phyloP scores from a whole-genome alignment of 2,888 invertebrate genomes.

The Drosophila buzzatii region DNA sequence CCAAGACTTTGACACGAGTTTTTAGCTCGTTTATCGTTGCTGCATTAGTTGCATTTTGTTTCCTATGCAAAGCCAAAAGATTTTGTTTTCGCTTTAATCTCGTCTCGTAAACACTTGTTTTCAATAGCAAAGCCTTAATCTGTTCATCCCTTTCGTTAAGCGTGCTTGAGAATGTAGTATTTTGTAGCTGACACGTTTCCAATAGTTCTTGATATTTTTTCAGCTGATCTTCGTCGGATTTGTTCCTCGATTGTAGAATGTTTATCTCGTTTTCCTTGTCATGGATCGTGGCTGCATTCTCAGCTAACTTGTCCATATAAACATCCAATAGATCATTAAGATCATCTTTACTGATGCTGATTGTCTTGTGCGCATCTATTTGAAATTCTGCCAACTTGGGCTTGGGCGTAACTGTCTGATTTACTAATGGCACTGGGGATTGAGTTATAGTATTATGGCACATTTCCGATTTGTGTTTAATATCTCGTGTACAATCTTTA shows the following conservation, averaged over 20 bases:
- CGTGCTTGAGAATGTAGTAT: constrained; percentile 15
- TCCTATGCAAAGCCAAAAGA: constrained; percentile 37
- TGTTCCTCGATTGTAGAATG: constrained; percentile 44
- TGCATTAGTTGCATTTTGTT: constrained; percentile 47
- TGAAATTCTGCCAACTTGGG: constrained; percentile 65
- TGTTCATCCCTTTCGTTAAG: constrained; percentile 41
- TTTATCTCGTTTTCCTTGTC: constrained; percentile 61
- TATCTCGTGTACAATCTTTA: constrained; percentile 31
- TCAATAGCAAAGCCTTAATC: constrained; percentile 49
- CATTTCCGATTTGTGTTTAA: constrained; percentile 35
- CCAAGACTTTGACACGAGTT: constrained; percentile 31
- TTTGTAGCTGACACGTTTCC: constrained; percentile 43
- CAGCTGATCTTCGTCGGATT: constrained; percentile 40
- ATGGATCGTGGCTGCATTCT: constrained; percentile 62
- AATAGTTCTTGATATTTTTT: constrained; percentile 49
- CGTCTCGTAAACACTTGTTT: constrained; percentile 53
- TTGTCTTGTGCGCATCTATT: constrained; percentile 68
- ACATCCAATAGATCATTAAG: constrained; percentile 62
- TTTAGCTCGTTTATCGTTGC: constrained; percentile 47
- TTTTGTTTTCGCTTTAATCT: constrained; percentile 61
- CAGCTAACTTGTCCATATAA: constrained; percentile 63
- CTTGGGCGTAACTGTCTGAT: constrained; percentile 38
- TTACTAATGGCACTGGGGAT: constrained; percentile 6
- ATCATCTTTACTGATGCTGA: constrained; percentile 64
- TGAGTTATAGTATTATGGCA: constrained; percentile 29